These are phyloP conservation scores for Daboia siamensis DNA, from an alignment of 2,113 vertebrate genomes.

Conservation along the genomic window DNA sequence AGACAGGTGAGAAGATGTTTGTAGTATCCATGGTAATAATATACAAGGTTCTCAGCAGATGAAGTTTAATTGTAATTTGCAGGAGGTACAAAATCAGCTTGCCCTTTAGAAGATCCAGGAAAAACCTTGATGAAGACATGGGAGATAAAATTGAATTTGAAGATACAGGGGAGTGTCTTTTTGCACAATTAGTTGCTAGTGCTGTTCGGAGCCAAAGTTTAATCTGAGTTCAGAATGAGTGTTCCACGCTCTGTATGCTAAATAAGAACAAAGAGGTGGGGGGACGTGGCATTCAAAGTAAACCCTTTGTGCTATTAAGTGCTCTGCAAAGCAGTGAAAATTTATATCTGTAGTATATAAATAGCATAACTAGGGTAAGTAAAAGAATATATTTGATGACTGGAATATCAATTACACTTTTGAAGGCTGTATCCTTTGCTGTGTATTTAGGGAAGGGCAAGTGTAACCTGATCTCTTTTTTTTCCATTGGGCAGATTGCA, in stretches of 20 bases:
- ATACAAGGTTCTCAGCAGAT: neutral
- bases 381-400: neutral
- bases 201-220: neutral
- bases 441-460: neutral
- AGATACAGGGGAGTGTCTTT: neutral
- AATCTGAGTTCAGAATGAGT: neutral
- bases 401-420: neutral
- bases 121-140: neutral
- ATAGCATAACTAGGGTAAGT: slow-evolving; percentile 5
- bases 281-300: neutral
- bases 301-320: neutral
- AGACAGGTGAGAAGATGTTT: neutral
- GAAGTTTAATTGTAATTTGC: neutral
- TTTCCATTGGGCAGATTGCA: neutral
- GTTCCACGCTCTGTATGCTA: neutral
- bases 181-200: neutral
- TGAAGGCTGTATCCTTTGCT: neutral
- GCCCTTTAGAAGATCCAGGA: neutral
- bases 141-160: neutral
- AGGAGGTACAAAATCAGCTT: neutral
- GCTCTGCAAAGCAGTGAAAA: slow-evolving; percentile 8
- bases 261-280: neutral
- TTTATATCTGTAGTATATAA: neutral
- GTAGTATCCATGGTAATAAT: neutral
- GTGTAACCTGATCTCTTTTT: no score